A percentile compares a stretch with the other conserved stretches of the same genome.
Conservation (phyloP, 2,797 vertebrate species). For the Gallinago nigripennis region DNA sequence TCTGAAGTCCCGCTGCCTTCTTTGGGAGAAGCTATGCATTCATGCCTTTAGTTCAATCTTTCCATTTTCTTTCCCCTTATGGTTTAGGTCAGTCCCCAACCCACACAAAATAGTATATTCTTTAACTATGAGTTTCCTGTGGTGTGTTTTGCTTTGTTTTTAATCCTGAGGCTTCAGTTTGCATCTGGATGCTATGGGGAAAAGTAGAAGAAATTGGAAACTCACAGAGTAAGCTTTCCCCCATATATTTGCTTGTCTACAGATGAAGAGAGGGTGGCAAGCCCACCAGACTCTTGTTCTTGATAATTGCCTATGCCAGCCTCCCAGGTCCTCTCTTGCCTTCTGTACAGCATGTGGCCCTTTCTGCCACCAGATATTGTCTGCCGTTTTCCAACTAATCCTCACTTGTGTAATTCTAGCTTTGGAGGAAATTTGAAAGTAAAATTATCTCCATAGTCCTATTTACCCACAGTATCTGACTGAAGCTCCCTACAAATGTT, state of each 20-base stretch:
- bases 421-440: conserved; percentile 48
- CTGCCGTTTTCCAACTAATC: not conserved
- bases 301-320: not conserved
- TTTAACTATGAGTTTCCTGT: not conserved
- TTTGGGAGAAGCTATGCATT: not conserved
- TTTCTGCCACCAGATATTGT: not conserved
- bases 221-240: not conserved
- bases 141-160: not conserved
- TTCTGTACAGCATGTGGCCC: not conserved
- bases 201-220: not conserved
- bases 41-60: not conserved
- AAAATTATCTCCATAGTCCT: not conserved
- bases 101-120: not conserved
- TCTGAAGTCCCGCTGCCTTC: not conserved
- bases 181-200: not conserved
- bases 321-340: not conserved
- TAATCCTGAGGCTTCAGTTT: not conserved
- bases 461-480: conserved; percentile 7
- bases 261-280: too few species aligned
- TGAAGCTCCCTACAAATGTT: conserved; percentile 42
- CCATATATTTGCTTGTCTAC: fast-evolving
- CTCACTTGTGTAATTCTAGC: conserved; percentile 28
- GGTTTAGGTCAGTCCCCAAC: not conserved
- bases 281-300: too few species aligned
- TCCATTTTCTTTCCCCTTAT: not conserved